Evolutionary conservation across 2,797 vertebrate genomes (phyloP).

Genomic region (Rhabdomys pumilio): DNA sequence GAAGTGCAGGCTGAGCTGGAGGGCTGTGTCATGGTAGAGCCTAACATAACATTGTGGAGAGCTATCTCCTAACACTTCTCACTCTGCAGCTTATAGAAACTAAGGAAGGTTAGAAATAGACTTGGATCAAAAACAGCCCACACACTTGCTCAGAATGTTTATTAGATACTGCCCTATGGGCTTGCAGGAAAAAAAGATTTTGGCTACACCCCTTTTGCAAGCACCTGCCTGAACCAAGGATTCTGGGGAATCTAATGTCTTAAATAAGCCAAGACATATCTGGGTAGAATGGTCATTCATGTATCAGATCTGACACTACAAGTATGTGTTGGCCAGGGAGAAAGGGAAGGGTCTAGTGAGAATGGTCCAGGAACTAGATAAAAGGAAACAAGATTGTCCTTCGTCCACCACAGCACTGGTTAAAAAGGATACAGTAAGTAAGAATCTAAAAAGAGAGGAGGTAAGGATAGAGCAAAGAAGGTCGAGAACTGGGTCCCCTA

Average conservation of each 20-base stretch:
- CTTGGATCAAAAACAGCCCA: constrained; percentile 72
- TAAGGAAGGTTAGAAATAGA: constrained; percentile 57
- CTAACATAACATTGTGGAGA: background rate
- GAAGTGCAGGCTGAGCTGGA: no score
- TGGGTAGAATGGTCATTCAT: constrained; percentile 9
- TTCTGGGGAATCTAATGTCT: constrained; percentile 50
- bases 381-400: constrained; percentile 26
- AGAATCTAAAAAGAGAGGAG: constrained; percentile 11
- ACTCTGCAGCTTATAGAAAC: background rate
- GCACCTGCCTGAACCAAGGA: constrained; percentile 53
- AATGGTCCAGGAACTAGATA: background rate
- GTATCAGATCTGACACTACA: constrained; percentile 10
- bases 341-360: background rate
- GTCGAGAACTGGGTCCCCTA: constrained; percentile 30
- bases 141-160: constrained; percentile 74
- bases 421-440: constrained; percentile 55
- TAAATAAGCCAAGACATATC: constrained; percentile 23
- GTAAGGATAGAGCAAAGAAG: background rate
- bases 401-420: constrained; percentile 31
- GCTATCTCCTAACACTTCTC: background rate
- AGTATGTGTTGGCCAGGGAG: constrained; percentile 12
- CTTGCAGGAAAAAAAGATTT: constrained; percentile 26
- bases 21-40: no score
- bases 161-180: constrained; percentile 57
- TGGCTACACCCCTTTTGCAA: constrained; percentile 28